These are phyloP conservation scores for Phorcus lineatus DNA, from an alignment of 2,888 invertebrate species.

Conservation along the genomic window DNA sequence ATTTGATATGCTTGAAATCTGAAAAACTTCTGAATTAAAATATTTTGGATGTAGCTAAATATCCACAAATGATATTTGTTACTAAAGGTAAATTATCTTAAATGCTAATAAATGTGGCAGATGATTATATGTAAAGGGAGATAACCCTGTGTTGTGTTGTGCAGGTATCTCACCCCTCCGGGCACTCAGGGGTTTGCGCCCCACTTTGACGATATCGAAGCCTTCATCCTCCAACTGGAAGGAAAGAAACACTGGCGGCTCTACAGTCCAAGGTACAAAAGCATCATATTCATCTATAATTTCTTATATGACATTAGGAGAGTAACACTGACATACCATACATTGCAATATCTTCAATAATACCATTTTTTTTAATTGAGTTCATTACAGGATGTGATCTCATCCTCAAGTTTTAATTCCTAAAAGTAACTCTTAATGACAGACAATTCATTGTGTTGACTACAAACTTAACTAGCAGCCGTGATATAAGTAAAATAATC, in stretches of 20 bases:
- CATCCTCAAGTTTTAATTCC: neutral
- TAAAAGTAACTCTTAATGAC: too few relatives aligned
- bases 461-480: too few relatives aligned
- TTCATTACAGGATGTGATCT: too few relatives aligned
- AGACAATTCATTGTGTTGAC: too few relatives aligned
- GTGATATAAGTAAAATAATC: too few relatives aligned
- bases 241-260: constrained; percentile 96
- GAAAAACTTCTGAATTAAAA: too few relatives aligned
- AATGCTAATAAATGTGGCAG: too few relatives aligned
- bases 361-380: neutral
- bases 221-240: constrained; percentile 96
- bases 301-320: neutral
- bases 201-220: constrained; percentile 99
- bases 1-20: too few relatives aligned
- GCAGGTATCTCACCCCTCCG: constrained; percentile 91
- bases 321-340: neutral
- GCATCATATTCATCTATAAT: too few relatives aligned
- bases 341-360: neutral
- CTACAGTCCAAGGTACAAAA: constrained; percentile 83
- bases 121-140: neutral
- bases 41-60: too few relatives aligned
- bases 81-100: too few relatives aligned
- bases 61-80: too few relatives aligned
- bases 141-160: neutral
- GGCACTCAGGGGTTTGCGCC: constrained; percentile 98